Evolutionary conservation across 2,888 invertebrate species (phyloP), one percentile per base, ranked within the genome.

Genomic region (Agrochola macilenta): DNA sequence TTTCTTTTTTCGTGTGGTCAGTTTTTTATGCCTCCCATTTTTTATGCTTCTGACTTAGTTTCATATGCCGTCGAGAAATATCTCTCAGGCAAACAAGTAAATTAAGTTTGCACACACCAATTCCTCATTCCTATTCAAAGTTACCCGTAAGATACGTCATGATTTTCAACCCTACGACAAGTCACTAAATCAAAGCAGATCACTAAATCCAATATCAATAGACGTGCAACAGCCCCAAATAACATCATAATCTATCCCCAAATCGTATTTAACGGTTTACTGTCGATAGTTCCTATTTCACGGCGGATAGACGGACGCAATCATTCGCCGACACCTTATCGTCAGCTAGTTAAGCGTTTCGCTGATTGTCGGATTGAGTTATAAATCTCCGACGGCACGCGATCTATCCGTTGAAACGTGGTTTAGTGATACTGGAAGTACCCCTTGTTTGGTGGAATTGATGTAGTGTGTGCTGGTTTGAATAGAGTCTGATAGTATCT

Each of bases 331-430:
- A 93, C 95, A 95, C 95, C 95, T 95, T 96, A 96, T 96, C 96
- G 94, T 93, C 94, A 93, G 93, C 93, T 95, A 93, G 95, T 96
- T 96, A 95, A 96, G 95, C 94, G 96, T 95, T 96, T 94, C 93
- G 89, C 93, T 96, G 96, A 96, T 96, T 96, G 95, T 92, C 93
- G 93, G 93, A 96, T 95, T 95, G 96, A 95, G 96, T 94, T 94
- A 94, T 96, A 96, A 96, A 96, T 96, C 95, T 95, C 87, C 78
- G 80, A 88, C 89, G 91, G 94, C 96, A 96, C 96, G 96, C 96
- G 96, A 96, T 95, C 93, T 84, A 90, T 92, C 90, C 93, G 90
- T 92, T 88, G 86, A 88, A 90, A 89, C 90, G 83, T 87, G 84
- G 83, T 88, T 89, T 91, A 92, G 86, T 89, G 87, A 85, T 82